Evolutionary conservation across 64 coral and sea anemone species (phyloP), one percentile per base, ranked within the genome.

Genomic region (Stylophora pistillata): DNA sequence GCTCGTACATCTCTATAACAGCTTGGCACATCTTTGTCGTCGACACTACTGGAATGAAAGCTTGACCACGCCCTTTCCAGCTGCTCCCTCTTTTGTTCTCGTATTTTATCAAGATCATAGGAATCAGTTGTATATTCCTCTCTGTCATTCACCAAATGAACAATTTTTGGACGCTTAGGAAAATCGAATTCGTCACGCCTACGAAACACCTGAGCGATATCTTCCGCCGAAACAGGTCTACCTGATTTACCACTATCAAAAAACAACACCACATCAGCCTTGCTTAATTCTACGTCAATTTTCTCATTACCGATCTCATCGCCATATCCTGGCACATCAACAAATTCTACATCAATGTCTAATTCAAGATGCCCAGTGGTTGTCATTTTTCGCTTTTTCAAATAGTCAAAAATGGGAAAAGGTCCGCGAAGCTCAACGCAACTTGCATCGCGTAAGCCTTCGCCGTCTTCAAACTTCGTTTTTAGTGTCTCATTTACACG

Each of bases 281-380:
- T 85, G 53, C 62, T 77, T 16, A 91, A 52, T 29, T 91, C 90
- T 30, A 30, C 62, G 30, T 78, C 60, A 18, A 91, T 91, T 13
- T 23, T 68, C 2, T 71, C 41, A 15, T 91, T 75, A 54, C 89
- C 89, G 60, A 13, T 73, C 37, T 71, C 53, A 66, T 78, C 82
- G 30, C 90, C 90, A 27, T 18, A 32, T n/a, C 90, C 90, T 15
- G 90, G 90, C 3, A 91, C 18, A 30, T 91, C 90, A 13, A 91
- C 74, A 32, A 91, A 86, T 53, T 91, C 81, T 5, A 91, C 82
- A 68, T 86, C 82, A 23, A 91, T 52, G 4, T 76, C 82, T 47
- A 91, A 57, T 17, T 91, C 69, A 0, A 55, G 52, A 34, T 86
- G 74, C 17, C 74, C 59, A 7, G 34, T 68, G 23, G 10, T 56